Percentiles rank a stretch among this genome's conserved stretches.
Evolutionary conservation across 2,888 invertebrate species (phyloP).

Genomic region (Oegoconia quadripuncta): DNA sequence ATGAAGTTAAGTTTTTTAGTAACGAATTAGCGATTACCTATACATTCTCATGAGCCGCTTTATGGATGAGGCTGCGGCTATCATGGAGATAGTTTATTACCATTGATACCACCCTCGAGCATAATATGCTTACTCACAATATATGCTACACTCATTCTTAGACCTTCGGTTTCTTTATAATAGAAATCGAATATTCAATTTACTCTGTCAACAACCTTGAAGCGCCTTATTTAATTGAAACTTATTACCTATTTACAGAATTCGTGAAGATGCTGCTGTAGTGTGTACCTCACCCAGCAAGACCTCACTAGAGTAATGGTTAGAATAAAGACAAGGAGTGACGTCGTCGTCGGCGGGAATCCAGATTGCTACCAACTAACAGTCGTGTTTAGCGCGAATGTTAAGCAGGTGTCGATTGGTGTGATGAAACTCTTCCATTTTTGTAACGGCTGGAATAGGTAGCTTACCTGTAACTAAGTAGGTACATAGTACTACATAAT

Average conservation of each 20-base stretch:
- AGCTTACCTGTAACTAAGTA: neutral
- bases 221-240: constrained; percentile 13
- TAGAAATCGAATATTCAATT: too few species aligned
- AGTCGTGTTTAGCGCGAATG: neutral
- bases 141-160: too few species aligned
- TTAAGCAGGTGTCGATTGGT: constrained; percentile 4
- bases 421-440: constrained; percentile 17
- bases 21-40: too few species aligned
- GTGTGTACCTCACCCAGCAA: constrained; percentile 40
- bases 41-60: too few species aligned
- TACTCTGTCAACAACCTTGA: too few species aligned
- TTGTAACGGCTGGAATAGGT: neutral
- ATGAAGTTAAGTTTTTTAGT: too few species aligned
- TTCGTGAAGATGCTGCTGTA: constrained; percentile 80
- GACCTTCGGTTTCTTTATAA: too few species aligned
- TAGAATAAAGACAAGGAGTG: constrained; percentile 29
- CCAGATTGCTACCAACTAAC: neutral
- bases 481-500: constrained; percentile 5
- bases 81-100: too few species aligned
- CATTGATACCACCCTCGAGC: too few species aligned
- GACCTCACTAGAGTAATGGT: constrained; percentile 60
- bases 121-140: too few species aligned
- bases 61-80: too few species aligned
- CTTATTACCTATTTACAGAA: constrained; percentile 58
- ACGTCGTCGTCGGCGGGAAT: neutral